These are phyloP conservation scores for Chromoteleia sp. DNA, from an alignment of 2,888 invertebrate genomes.

Conservation along the genomic window DNA sequence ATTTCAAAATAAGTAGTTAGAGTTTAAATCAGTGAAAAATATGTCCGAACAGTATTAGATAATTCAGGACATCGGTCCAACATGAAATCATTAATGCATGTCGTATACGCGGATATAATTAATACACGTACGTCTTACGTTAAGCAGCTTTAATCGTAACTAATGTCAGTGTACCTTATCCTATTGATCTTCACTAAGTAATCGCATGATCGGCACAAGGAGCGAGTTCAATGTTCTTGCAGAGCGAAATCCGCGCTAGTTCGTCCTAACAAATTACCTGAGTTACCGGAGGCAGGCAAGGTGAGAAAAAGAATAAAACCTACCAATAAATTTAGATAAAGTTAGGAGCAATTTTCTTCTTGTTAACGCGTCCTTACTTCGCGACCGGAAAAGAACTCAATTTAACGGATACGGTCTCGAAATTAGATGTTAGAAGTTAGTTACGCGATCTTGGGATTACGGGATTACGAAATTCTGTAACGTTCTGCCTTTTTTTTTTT, in stretches of 20 bases:
- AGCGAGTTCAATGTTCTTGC: constrained; percentile 39
- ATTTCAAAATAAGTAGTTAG: too few relatives aligned
- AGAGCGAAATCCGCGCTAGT: constrained; percentile 48
- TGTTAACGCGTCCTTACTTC: constrained; percentile 74
- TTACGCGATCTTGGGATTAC: constrained; percentile 73
- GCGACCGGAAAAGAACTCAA: constrained; percentile 73
- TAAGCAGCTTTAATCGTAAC: constrained; percentile 61
- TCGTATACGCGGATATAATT: constrained; percentile 26
- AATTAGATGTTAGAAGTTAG: constrained; percentile 78
- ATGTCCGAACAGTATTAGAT: constrained; percentile 2
- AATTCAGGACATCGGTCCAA: constrained; percentile 20
- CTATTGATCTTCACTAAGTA: constrained; percentile 64
- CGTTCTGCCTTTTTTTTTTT: constrained; percentile 50
- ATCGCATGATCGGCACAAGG: constrained; percentile 63
- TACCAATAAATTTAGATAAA: constrained; percentile 74
- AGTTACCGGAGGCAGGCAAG: constrained; percentile 54
- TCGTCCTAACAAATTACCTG: constrained; percentile 67
- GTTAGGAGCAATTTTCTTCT: constrained; percentile 76
- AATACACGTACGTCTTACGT: constrained; percentile 31
- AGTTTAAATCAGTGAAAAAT: too few relatives aligned
- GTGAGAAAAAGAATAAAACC: constrained; percentile 68
- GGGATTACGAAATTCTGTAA: constrained; percentile 73
- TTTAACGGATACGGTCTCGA: constrained; percentile 74
- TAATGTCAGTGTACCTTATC: constrained; percentile 64
- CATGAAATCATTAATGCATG: constrained; percentile 20